These are phyloP conservation scores for Scaptomyza polygonia DNA, from an alignment of 2,888 invertebrate species.

Conservation along the genomic window DNA sequence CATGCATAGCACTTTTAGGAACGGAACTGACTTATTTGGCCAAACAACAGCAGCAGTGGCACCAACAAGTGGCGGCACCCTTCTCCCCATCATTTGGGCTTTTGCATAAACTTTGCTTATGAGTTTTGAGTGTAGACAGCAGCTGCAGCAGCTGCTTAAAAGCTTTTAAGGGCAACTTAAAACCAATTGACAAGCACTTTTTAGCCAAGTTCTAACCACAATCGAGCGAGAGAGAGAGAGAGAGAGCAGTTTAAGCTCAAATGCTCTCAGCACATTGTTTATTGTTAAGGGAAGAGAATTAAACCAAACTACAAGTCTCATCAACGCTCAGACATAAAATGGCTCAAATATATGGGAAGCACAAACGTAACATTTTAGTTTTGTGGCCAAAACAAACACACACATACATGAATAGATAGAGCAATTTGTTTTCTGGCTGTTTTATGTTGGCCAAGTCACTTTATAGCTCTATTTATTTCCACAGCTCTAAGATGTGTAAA, in stretches of 20 bases:
- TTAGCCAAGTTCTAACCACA: constrained; percentile 28
- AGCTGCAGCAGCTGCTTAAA: constrained; percentile 64
- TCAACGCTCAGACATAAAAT: constrained; percentile 11
- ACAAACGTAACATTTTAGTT: constrained; percentile 43
- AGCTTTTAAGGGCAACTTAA: constrained; percentile 62
- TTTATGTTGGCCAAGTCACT: constrained; percentile 49
- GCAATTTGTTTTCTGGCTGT: constrained; percentile 43
- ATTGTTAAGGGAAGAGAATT: constrained; percentile 10
- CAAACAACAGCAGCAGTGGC: constrained; percentile 3
- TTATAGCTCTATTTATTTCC: constrained; percentile 57
- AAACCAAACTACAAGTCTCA: constrained; percentile 5
- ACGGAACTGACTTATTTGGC: constrained; percentile 65
- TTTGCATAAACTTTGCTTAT: constrained; percentile 78
- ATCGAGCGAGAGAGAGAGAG: constrained; percentile 2
- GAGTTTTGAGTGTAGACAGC: constrained; percentile 56
- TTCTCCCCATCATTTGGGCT: constrained; percentile 28
- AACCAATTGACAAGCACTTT: constrained; percentile 43
- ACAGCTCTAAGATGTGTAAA: constrained; percentile 19
- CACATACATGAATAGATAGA: background rate
- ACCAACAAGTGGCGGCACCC: background rate
- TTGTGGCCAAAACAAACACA: constrained; percentile 38
- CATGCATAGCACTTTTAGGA: constrained; percentile 17
- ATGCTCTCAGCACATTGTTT: constrained; percentile 40
- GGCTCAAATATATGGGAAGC: constrained; percentile 37
- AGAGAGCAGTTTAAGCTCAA: constrained; percentile 16